phyloP scores from a whole-genome alignment of 2,113 vertebrate species.

The Alaudala cheleensis region DNA sequence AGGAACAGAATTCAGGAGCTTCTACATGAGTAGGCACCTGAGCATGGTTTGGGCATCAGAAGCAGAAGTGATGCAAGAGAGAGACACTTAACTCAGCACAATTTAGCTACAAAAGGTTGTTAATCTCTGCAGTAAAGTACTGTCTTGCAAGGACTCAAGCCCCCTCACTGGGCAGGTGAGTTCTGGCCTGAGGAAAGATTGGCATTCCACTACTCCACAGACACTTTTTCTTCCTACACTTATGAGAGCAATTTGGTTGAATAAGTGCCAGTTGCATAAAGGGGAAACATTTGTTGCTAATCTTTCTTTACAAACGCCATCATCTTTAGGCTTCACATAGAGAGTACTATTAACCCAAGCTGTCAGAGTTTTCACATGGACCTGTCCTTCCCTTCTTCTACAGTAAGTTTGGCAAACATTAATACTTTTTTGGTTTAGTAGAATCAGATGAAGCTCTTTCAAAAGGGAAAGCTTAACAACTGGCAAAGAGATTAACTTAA shows the following conservation, averaged over 20 bases:
- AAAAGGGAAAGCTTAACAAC: neutral
- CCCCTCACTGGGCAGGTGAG: neutral
- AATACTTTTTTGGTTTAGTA: neutral
- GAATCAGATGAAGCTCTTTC: neutral
- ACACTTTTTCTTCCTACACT: neutral
- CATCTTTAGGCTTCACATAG: neutral
- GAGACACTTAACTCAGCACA: fast-evolving
- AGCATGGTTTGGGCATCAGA: neutral
- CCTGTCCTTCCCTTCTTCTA: neutral
- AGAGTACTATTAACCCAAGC: neutral
- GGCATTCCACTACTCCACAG: neutral
- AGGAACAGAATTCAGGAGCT: neutral
- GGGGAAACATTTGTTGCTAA: neutral
- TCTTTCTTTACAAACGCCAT: neutral
- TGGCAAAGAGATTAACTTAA: neutral
- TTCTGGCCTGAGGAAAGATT: neutral
- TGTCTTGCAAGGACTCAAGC: neutral
- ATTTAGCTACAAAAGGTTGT: neutral
- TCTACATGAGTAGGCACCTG: neutral
- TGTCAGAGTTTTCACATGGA: neutral
- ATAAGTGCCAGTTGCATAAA: neutral
- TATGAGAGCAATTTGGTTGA: neutral
- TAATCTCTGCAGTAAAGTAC: neutral
- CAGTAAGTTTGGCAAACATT: neutral
- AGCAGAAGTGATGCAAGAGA: neutral